Conservation (phyloP, 2,113 vertebrate genomes). For the Pelvicachromis taeniatus region DNA sequence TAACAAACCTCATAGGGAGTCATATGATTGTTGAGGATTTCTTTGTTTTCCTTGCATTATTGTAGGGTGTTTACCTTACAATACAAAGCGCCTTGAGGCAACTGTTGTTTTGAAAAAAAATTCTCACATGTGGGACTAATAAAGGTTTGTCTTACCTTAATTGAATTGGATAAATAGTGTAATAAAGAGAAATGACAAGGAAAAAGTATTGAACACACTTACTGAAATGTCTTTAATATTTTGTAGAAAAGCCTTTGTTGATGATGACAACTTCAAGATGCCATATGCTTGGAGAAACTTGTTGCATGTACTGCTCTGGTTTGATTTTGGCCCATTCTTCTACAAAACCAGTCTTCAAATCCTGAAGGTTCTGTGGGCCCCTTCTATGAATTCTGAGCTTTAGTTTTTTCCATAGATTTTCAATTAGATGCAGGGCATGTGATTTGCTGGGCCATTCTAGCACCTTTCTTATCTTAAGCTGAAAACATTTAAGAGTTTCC, state of each 20-base stretch:
- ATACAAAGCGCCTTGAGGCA: not conserved
- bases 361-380: not conserved
- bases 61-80: not conserved
- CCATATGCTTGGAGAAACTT: not conserved
- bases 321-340: not conserved
- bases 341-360: not conserved
- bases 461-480: not conserved
- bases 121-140: too few species aligned
- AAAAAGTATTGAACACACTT: not conserved
- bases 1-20: not conserved
- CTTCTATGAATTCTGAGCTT: not conserved
- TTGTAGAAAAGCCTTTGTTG: not conserved
- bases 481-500: not conserved
- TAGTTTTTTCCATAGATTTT: not conserved
- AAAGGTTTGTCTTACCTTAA: too few species aligned
- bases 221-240: not conserved
- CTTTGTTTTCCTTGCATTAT: too few species aligned
- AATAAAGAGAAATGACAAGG: not conserved
- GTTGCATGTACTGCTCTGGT: not conserved
- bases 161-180: not conserved
- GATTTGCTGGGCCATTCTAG: not conserved
- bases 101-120: not conserved
- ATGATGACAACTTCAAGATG: not conserved
- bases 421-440: not conserved
- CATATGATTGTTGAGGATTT: not conserved